Conservation (phyloP, 2,888 invertebrate species). For the Lasioglossum morio region DNA sequence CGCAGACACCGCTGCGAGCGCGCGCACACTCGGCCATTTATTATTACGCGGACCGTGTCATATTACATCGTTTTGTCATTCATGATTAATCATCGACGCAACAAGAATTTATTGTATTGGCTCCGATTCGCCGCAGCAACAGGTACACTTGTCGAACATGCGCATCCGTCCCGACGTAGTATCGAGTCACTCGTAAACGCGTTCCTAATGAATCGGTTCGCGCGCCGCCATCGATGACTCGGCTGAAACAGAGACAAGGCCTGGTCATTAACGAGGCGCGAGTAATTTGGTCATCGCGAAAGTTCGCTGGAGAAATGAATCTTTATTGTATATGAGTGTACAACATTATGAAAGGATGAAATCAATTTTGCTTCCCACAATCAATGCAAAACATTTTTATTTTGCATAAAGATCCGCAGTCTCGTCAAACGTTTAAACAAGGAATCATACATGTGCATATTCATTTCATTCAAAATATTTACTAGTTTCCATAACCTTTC, state of each 20-base stretch:
- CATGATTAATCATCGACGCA: slow-evolving; percentile 68
- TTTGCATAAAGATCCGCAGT: no score
- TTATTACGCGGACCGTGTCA: slow-evolving; percentile 55
- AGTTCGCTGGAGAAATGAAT: no score
- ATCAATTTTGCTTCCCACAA: no score
- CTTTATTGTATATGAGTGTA: no score
- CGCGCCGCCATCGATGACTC: slow-evolving; percentile 38
- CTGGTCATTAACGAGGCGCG: slow-evolving; percentile 29
- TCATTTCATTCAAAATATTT: no score
- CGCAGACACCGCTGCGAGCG: slow-evolving; percentile 9
- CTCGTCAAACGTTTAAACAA: no score
- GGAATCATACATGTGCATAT: no score
- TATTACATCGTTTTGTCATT: slow-evolving; percentile 69
- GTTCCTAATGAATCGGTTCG: slow-evolving; percentile 50
- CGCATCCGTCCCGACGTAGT: slow-evolving; percentile 35
- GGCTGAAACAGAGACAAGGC: slow-evolving; percentile 13
- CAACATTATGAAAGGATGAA: no score
- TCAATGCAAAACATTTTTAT: no score
- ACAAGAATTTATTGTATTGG: slow-evolving; percentile 73
- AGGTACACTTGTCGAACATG: slow-evolving; percentile 66
- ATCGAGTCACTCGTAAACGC: slow-evolving; percentile 60
- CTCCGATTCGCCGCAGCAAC: slow-evolving; percentile 63
- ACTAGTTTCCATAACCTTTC: no score
- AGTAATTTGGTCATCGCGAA: no score
- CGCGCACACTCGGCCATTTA: slow-evolving; percentile 50